These are phyloP conservation scores for Elgaria multicarinata DNA, from an alignment of 2,113 vertebrate species.

Conservation along the genomic window DNA sequence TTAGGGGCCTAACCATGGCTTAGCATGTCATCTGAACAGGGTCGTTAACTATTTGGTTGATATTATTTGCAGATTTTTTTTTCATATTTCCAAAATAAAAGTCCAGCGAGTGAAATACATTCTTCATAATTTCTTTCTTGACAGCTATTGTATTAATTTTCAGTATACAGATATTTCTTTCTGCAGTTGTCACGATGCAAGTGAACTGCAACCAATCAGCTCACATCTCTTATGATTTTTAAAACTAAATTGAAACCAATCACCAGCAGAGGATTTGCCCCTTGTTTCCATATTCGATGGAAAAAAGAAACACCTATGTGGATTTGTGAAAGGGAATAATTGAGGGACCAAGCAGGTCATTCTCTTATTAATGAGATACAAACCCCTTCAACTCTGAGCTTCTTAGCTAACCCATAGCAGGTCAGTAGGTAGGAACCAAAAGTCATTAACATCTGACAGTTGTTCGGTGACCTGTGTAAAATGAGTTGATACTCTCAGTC, in stretches of 20 bases:
- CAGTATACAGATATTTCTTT: background rate
- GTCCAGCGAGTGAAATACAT: background rate
- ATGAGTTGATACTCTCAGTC: conserved; percentile 60
- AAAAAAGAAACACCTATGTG: conserved; percentile 60
- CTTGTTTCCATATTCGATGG: conserved; percentile 60
- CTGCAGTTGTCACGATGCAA: background rate
- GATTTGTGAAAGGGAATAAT: conserved; percentile 54
- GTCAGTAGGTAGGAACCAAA: conserved; percentile 71
- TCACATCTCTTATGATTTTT: background rate
- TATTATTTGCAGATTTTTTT: background rate
- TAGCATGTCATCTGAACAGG: no score
- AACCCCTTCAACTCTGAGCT: conserved; percentile 54
- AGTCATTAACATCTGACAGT: conserved; percentile 74
- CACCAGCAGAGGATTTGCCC: conserved; percentile 22
- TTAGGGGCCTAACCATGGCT: no score
- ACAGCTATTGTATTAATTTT: background rate
- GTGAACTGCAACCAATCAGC: background rate
- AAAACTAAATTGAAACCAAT: background rate
- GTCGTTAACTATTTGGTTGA: background rate
- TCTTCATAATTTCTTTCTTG: background rate
- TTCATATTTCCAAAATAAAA: background rate
- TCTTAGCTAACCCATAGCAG: conserved; percentile 63
- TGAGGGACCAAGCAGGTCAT: conserved; percentile 45
- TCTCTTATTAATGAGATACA: conserved; percentile 65
- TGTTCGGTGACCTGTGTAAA: conserved; percentile 71